These are phyloP conservation scores for Mus minutoides DNA, from an alignment of 2,797 vertebrate species.

Conservation along the genomic window DNA sequence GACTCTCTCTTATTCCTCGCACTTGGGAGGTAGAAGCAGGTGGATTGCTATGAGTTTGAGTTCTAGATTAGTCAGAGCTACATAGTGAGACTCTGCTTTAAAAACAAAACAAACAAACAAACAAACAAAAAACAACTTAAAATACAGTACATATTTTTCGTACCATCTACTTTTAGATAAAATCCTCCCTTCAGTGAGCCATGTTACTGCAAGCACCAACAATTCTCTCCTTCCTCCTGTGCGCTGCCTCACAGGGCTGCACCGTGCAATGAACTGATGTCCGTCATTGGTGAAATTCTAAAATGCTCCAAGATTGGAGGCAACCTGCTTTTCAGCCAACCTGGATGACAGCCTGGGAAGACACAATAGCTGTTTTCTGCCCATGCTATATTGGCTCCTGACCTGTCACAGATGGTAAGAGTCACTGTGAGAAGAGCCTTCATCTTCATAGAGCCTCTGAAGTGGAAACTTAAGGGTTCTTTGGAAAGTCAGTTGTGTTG, in stretches of 20 bases:
- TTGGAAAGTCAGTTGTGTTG: neutral
- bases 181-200: neutral
- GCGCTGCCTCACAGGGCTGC: too few species aligned
- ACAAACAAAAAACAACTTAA: neutral
- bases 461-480: neutral
- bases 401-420: accelerated
- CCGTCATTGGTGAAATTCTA: neutral
- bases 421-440: neutral
- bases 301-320: neutral
- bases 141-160: neutral
- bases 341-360: neutral
- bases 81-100: neutral
- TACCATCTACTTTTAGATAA: neutral
- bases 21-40: neutral
- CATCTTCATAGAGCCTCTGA: neutral
- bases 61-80: neutral
- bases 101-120: neutral
- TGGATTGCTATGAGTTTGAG: neutral
- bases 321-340: neutral
- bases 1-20: neutral
- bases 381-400: neutral
- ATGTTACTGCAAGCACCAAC: neutral
- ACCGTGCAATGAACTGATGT: neutral
- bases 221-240: neutral
- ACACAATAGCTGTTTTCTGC: neutral